Conservation (phyloP, 2,888 invertebrate species). For the Apodemia mormo region DNA sequence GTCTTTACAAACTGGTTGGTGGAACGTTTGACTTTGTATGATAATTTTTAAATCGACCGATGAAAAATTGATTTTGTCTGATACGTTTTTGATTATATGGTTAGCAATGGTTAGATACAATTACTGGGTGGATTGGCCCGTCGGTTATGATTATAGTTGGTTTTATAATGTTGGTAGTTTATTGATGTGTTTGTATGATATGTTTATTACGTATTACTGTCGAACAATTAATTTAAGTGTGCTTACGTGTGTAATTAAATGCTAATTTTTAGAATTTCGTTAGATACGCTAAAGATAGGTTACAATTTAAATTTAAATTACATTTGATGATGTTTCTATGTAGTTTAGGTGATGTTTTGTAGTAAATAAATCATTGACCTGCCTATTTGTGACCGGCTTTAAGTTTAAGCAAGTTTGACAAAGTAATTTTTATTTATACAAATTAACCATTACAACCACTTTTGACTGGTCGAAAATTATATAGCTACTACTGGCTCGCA, state of each 20-base stretch:
- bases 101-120: constrained; percentile 70
- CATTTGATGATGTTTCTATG: neutral
- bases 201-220: constrained; percentile 16
- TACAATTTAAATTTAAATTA: neutral
- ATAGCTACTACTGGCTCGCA: no score
- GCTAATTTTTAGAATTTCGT: constrained; percentile 8
- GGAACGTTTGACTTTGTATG: constrained; percentile 56
- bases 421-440: no score
- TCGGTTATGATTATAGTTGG: constrained; percentile 26
- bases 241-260: constrained; percentile 11
- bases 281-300: constrained; percentile 1
- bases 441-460: no score
- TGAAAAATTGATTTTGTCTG: constrained; percentile 79
- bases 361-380: no score
- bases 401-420: no score
- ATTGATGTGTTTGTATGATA: constrained; percentile 21
- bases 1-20: constrained; percentile 47
- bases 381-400: no score
- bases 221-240: constrained; percentile 13
- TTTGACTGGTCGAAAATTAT: no score
- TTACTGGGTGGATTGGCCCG: constrained; percentile 53
- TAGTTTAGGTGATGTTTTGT: no score
- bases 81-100: constrained; percentile 77
- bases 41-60: constrained; percentile 75
- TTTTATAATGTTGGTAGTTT: constrained; percentile 25